Conservation (phyloP, 1,140 invertebrate genomes). For the Drosophila ohnishii region DNA sequence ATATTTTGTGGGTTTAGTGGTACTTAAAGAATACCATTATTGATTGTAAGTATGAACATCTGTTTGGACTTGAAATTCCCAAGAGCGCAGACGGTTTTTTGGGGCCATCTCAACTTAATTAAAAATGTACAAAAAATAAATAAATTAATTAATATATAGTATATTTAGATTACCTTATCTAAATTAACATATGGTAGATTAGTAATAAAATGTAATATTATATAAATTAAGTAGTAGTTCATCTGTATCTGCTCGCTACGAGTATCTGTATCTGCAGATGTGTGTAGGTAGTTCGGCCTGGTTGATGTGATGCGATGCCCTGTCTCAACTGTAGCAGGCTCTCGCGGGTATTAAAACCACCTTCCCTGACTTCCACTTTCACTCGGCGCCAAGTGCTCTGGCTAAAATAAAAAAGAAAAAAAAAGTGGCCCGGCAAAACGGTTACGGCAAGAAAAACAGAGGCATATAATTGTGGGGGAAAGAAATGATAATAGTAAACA, state of each 20-base stretch:
- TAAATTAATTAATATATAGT: no score
- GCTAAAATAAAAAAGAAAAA: slow-evolving; percentile 20
- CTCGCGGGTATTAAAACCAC: slow-evolving; percentile 53
- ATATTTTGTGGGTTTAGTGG: background rate
- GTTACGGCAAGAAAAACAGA: slow-evolving; percentile 40
- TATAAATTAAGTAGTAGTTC: background rate
- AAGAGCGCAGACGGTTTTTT: background rate
- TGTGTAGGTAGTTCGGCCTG: slow-evolving; percentile 8
- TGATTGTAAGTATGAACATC: background rate
- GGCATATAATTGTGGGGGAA: slow-evolving; percentile 41
- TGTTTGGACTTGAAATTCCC: background rate
- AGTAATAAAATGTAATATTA: no score
- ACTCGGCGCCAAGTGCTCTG: slow-evolving; percentile 57
- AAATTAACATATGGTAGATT: background rate
- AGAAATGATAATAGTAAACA: slow-evolving; percentile 53
- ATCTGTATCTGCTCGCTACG: slow-evolving; percentile 9
- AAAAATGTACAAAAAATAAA: no score
- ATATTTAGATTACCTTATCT: no score
- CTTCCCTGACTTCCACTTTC: slow-evolving; percentile 72
- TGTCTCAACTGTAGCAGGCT: slow-evolving; percentile 46
- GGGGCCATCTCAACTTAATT: background rate
- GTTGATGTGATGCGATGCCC: slow-evolving; percentile 22
- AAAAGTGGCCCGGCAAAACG: slow-evolving; percentile 37
- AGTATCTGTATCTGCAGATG: background rate
- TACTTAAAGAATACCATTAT: background rate